Conservation (phyloP, 2,888 invertebrate species). For the Oscheius onirici region DNA sequence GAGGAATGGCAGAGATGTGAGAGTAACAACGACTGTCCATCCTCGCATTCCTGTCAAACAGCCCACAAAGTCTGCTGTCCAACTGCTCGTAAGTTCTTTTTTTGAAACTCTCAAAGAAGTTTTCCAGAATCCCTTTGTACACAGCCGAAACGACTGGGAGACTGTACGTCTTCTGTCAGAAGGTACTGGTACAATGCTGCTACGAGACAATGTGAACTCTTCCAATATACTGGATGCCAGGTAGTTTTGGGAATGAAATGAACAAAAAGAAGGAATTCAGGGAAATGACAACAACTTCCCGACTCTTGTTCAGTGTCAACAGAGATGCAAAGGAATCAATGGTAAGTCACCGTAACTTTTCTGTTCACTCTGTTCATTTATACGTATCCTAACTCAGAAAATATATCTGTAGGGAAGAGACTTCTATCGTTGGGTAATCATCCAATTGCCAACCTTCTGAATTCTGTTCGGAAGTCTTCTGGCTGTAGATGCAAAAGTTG, state of each 20-base stretch:
- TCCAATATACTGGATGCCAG: conserved; percentile 60
- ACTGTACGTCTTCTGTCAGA: conserved; percentile 62
- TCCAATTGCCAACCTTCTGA: too few species aligned
- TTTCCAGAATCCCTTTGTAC: conserved; percentile 64
- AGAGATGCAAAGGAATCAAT: conserved; percentile 61
- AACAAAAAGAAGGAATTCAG: conserved; percentile 12
- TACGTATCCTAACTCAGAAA: too few species aligned
- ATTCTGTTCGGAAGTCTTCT: too few species aligned
- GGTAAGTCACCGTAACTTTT: too few species aligned
- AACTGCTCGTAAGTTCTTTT: conserved; percentile 57
- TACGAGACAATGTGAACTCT: conserved; percentile 62
- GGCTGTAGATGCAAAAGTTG: too few species aligned
- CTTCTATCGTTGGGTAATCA: too few species aligned
- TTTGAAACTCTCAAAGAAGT: neutral
- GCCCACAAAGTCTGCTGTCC: conserved; percentile 69
- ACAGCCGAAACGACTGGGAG: conserved; percentile 65
- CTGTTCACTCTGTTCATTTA: too few species aligned
- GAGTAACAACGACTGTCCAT: conserved; percentile 60
- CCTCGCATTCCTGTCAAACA: conserved; percentile 61
- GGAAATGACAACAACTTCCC: conserved; percentile 66
- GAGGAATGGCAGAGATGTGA: conserved; percentile 69
- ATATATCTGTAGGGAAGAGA: too few species aligned
- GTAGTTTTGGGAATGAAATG: conserved; percentile 33
- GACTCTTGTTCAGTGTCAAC: conserved; percentile 61
- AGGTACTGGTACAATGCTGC: conserved; percentile 68